Evolutionary conservation across 53 echinoderm and acorn worm genomes (phyloP).

Genomic region (Hippasteria phrygiana): DNA sequence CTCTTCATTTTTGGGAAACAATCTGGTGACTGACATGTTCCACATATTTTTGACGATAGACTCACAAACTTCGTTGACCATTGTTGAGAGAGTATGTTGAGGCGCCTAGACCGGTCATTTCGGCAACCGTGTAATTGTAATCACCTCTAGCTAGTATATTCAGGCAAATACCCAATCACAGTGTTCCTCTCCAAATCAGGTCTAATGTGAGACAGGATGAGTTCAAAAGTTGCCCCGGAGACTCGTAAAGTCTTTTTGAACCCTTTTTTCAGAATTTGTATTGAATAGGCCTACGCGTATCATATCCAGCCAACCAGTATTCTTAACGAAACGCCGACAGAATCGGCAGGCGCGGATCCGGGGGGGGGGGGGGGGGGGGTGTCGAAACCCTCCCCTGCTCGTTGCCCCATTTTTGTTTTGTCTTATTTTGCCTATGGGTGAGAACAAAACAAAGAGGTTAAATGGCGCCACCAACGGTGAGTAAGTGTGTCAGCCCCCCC

Average conservation of each 20-base stretch:
- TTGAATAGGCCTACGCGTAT: too few species aligned
- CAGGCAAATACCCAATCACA: background rate
- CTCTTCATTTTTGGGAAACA: background rate
- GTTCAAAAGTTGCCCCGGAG: background rate
- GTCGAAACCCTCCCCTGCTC: too few species aligned
- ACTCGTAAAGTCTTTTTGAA: slow-evolving; percentile 2
- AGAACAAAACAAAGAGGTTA: too few species aligned
- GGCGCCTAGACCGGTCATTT: background rate
- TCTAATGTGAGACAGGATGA: background rate
- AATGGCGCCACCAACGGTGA: too few species aligned
- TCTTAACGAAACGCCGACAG: too few species aligned
- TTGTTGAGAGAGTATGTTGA: background rate
- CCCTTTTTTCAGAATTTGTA: too few species aligned
- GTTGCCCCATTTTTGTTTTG: too few species aligned
- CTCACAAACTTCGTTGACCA: background rate
- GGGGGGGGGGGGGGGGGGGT: too few species aligned
- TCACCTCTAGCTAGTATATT: slow-evolving; percentile 8
- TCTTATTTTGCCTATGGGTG: too few species aligned
- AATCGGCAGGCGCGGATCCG: too few species aligned
- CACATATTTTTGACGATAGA: background rate
- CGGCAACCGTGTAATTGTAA: slow-evolving; percentile 14
- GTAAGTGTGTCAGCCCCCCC: too few species aligned
- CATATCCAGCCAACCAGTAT: too few species aligned
- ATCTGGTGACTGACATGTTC: background rate
- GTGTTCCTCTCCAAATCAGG: background rate